These are phyloP conservation scores for Chamaea fasciata DNA, from an alignment of 2,113 vertebrate genomes.

Conservation along the genomic window DNA sequence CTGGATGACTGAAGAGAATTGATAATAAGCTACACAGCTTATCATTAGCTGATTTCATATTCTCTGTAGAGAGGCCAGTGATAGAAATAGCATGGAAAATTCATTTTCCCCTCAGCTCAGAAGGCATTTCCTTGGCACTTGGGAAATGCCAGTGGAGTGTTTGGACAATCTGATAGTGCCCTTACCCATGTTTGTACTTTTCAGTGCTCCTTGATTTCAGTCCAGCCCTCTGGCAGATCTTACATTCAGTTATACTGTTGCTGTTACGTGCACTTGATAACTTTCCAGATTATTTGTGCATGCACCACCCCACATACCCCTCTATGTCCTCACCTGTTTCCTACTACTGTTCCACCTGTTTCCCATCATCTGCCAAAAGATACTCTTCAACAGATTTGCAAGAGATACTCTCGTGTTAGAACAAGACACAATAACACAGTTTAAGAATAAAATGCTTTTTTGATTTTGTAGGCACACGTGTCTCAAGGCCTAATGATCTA, in stretches of 20 bases:
- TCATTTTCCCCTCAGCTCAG: background rate
- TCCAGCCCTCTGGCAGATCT: background rate
- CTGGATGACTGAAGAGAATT: background rate
- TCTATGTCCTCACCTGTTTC: background rate
- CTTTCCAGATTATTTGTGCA: background rate
- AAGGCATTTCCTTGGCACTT: background rate
- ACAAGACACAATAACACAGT: background rate
- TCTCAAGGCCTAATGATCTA: background rate
- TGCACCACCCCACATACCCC: no score
- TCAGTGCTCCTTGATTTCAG: background rate
- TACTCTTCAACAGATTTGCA: background rate
- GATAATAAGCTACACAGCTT: background rate
- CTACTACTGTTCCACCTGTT: background rate
- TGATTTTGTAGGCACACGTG: background rate
- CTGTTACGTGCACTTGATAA: background rate
- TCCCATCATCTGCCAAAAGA: background rate
- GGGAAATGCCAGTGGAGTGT: background rate
- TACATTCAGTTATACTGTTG: background rate
- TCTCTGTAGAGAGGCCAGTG: background rate
- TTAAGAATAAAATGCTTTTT: background rate
- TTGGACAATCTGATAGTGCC: background rate
- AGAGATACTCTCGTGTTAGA: background rate
- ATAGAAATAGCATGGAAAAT: background rate
- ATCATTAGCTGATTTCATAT: background rate
- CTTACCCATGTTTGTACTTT: background rate